Conservation (phyloP, 1,140 invertebrate genomes). For the Achatina immaculata region DNA sequence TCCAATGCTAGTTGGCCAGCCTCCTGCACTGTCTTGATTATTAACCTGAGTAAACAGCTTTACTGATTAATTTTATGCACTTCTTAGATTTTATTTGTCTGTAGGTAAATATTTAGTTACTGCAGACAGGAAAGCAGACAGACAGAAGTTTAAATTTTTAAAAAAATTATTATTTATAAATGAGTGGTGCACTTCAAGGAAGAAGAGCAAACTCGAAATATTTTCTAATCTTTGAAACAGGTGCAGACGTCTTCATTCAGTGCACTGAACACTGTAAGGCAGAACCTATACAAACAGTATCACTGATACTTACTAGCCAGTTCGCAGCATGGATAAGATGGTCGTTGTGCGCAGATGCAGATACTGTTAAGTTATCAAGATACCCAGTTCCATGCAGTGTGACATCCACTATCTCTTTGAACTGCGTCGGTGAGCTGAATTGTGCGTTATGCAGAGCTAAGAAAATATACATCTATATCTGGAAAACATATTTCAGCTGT, state of each 20-base stretch:
- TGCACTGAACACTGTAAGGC: no score
- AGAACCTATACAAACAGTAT: no score
- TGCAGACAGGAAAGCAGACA: no score
- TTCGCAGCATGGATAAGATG: slow-evolving; percentile 92
- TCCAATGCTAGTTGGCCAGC: slow-evolving; percentile 93
- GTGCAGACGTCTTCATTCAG: no score
- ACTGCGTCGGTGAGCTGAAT: slow-evolving; percentile 48
- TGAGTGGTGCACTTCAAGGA: no score
- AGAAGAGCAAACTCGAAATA: no score
- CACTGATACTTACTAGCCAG: slow-evolving; percentile 96
- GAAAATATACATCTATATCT: no score
- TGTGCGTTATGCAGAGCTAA: slow-evolving; percentile 74
- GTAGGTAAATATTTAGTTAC: no score
- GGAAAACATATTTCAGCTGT: no score
- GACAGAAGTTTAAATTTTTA: no score
- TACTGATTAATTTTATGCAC: not conserved
- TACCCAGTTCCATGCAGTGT: slow-evolving; percentile 82
- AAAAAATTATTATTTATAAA: no score
- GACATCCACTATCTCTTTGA: slow-evolving; percentile 50
- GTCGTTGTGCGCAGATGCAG: slow-evolving; percentile 78
- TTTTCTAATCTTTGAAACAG: no score
- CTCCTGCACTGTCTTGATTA: slow-evolving; percentile 89
- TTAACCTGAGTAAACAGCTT: slow-evolving; percentile 61
- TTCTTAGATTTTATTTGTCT: not conserved
- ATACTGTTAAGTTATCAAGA: slow-evolving; percentile 65